These are phyloP conservation scores for Gambusia yucatana DNA, from an alignment of 2,797 vertebrate genomes.

Conservation along the genomic window DNA sequence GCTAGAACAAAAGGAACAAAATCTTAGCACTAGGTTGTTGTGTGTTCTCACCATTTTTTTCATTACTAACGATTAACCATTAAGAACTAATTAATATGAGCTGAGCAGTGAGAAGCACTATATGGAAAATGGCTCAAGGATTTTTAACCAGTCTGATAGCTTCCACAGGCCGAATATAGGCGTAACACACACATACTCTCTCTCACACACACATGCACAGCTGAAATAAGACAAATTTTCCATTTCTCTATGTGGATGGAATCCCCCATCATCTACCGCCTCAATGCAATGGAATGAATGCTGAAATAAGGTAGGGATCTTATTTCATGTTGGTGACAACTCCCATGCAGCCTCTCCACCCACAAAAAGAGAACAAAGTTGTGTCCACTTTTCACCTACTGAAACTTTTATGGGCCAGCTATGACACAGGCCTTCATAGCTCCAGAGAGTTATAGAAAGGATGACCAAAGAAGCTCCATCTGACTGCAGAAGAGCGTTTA, in stretches of 20 bases:
- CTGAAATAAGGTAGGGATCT: constrained; percentile 66
- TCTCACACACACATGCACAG: constrained; percentile 27
- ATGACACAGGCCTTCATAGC: constrained; percentile 21
- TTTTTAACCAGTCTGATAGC: constrained; percentile 43
- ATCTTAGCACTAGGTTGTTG: constrained; percentile 28
- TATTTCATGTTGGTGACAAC: constrained; percentile 61
- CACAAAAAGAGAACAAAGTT: constrained; percentile 35
- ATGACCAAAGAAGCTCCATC: constrained; percentile 36
- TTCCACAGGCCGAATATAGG: constrained; percentile 59
- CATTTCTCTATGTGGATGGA: constrained; percentile 72
- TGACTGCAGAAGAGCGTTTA: constrained; percentile 55
- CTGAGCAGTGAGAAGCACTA: constrained; percentile 17
- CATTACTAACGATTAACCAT: constrained; percentile 25
- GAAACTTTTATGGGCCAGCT: constrained; percentile 29
- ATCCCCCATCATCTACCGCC: constrained; percentile 74
- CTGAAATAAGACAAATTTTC: constrained; percentile 70
- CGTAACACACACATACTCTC: constrained; percentile 18
- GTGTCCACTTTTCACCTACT: constrained; percentile 40
- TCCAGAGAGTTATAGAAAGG: constrained; percentile 27
- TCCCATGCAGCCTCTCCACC: constrained; percentile 37
- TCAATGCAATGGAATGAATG: constrained; percentile 69
- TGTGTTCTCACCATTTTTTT: constrained; percentile 30
- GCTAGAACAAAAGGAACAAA: constrained; percentile 23
- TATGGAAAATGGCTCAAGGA: constrained; percentile 49
- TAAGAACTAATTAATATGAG: constrained; percentile 25